Conservation (phyloP, 2,113 vertebrate genomes). For the Dromas ardeola region DNA sequence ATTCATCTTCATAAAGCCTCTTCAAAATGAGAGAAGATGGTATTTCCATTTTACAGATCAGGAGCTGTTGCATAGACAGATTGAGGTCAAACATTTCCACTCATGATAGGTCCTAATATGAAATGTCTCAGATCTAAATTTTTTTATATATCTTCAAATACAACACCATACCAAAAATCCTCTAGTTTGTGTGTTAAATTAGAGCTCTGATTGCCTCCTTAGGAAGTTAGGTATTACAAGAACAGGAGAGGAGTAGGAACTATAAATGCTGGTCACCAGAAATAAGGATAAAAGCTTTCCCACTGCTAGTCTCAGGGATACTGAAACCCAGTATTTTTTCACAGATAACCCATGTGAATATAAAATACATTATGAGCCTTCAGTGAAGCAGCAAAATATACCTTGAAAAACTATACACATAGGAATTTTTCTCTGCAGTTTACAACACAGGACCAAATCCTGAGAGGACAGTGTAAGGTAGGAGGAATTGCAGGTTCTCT, state of each 20-base stretch:
- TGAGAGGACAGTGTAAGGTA: background rate
- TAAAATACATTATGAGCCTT: background rate
- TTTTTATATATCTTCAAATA: background rate
- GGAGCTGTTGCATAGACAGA: constrained; percentile 54
- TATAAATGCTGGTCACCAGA: background rate
- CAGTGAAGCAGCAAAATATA: background rate
- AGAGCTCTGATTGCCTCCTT: background rate
- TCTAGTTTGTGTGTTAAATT: background rate
- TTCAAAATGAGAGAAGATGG: constrained; percentile 47
- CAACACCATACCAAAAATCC: background rate
- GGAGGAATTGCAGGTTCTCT: background rate
- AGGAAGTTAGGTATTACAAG: background rate
- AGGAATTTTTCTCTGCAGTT: background rate
- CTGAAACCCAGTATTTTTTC: background rate
- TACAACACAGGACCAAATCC: background rate
- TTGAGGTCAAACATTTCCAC: constrained; percentile 55
- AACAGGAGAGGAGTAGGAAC: background rate
- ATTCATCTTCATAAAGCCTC: constrained; percentile 61
- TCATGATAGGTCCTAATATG: constrained; percentile 11
- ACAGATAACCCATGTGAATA: background rate
- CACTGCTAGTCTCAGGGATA: background rate
- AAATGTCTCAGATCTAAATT: constrained; percentile 38
- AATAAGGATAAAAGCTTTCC: background rate
- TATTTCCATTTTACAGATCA: constrained; percentile 56
- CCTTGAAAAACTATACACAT: background rate